These are phyloP conservation scores for Rhinatrema bivittatum DNA, from an alignment of 2,797 vertebrate species.

Conservation along the genomic window DNA sequence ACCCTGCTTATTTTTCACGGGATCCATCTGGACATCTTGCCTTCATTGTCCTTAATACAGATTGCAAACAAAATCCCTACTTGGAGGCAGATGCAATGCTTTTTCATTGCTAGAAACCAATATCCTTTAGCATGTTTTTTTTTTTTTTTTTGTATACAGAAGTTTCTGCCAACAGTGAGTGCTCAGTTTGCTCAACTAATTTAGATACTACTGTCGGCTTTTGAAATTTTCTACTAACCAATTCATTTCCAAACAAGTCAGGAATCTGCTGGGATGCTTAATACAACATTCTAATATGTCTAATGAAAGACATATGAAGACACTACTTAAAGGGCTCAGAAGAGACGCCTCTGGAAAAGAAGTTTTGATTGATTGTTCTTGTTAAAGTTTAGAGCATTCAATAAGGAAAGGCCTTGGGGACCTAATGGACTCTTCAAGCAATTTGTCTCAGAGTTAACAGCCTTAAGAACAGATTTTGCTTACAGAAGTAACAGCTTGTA, in stretches of 20 bases:
- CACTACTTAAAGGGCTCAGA: constrained; percentile 11
- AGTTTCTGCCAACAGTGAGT: background rate
- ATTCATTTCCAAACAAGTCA: background rate
- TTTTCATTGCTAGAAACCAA: too few species aligned
- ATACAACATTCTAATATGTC: constrained; percentile 7
- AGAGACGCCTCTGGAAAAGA: constrained; percentile 13
- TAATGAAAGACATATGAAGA: constrained; percentile 10
- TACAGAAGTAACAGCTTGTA: background rate
- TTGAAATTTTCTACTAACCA: constrained; percentile 3
- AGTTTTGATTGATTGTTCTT: constrained; percentile 27
- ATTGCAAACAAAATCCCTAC: too few species aligned
- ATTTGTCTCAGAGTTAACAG: constrained; percentile 9
- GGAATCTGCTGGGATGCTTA: background rate
- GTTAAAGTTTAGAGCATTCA: constrained; percentile 23
- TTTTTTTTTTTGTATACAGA: too few species aligned
- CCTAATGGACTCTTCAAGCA: background rate
- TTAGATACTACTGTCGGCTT: background rate
- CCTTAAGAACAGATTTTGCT: constrained; percentile 7
- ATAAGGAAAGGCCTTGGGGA: constrained; percentile 8
- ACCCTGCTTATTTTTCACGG: too few species aligned
- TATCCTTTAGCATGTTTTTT: background rate
- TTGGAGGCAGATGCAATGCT: too few species aligned
- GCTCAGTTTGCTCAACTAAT: background rate
- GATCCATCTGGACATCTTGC: too few species aligned
- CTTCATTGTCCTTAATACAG: too few species aligned